These are phyloP conservation scores for Donacobius atricapilla DNA, from an alignment of 2,113 vertebrate species.

Conservation along the genomic window DNA sequence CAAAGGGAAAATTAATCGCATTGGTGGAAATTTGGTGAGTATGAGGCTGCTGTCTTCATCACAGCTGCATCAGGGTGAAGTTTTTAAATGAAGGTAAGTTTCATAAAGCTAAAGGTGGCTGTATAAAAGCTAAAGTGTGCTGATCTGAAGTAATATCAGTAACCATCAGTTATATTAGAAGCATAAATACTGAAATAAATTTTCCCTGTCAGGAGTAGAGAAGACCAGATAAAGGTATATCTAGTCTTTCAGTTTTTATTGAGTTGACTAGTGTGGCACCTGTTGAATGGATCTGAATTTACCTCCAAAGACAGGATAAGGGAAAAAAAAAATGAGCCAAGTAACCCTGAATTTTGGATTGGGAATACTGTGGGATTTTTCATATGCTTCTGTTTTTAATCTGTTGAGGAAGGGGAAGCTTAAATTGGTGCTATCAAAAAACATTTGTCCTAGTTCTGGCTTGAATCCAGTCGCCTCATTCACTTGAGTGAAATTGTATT, in stretches of 20 bases:
- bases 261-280: neutral
- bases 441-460: neutral
- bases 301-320: neutral
- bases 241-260: neutral
- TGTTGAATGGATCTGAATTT: neutral
- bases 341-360: neutral
- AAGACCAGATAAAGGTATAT: neutral
- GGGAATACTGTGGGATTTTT: neutral
- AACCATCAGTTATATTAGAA: neutral
- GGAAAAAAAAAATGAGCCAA: neutral
- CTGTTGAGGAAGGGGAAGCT: neutral
- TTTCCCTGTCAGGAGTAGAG: neutral
- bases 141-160: neutral
- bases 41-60: neutral
- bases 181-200: neutral
- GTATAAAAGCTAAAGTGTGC: neutral
- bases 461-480: neutral
- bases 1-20: neutral
- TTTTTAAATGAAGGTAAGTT: neutral
- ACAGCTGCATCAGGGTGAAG: neutral
- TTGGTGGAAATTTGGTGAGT: neutral
- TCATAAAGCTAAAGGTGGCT: neutral
- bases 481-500: neutral
- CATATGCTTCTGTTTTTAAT: neutral
- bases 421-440: neutral